These are phyloP conservation scores for Acanthacorydalis orientalis DNA, from an alignment of 2,888 invertebrate genomes.

Conservation along the genomic window DNA sequence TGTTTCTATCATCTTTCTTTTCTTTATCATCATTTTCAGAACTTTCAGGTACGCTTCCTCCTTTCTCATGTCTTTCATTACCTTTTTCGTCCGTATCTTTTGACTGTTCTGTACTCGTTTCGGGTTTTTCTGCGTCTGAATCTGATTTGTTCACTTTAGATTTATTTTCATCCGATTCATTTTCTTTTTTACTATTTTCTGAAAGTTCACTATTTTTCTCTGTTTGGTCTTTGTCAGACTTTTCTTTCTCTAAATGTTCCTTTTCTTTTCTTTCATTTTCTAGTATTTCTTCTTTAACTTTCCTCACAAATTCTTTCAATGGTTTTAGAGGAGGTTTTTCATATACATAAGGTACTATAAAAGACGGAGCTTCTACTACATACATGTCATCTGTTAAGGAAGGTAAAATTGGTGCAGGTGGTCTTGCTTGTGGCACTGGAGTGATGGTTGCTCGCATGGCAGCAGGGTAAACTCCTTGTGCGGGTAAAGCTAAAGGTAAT, in stretches of 20 bases:
- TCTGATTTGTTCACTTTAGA: conserved; percentile 23
- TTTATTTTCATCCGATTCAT: conserved; percentile 20
- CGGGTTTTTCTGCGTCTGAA: conserved; percentile 15
- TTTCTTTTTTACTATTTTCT: conserved; percentile 25
- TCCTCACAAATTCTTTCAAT: conserved; percentile 52
- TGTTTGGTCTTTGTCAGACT: conserved; percentile 17
- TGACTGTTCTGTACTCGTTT: conserved; percentile 18
- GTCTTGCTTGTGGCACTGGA: conserved; percentile 26
- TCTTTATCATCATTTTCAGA: conserved; percentile 17
- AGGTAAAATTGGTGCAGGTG: conserved; percentile 38
- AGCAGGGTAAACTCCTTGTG: conserved; percentile 46
- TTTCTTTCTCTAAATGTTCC: conserved; percentile 19
- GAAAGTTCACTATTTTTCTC: conserved; percentile 21
- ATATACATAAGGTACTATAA: conserved; percentile 85
- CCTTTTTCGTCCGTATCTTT: conserved; percentile 18
- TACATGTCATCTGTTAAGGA: conserved; percentile 83
- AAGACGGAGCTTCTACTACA: conserved; percentile 82
- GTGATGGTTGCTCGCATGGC: conserved; percentile 40
- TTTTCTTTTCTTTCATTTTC: conserved; percentile 34
- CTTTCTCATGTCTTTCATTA: conserved; percentile 9
- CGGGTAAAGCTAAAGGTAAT: conserved; percentile 33
- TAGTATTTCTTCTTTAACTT: conserved; percentile 41
- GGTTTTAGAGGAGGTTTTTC: conserved; percentile 73
- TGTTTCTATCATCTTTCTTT: conserved; percentile 37
- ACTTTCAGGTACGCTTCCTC: conserved; percentile 19